Base-by-base conservation (phyloP, 2,888 invertebrate species). In the Pantelozetes paolii region DNA sequence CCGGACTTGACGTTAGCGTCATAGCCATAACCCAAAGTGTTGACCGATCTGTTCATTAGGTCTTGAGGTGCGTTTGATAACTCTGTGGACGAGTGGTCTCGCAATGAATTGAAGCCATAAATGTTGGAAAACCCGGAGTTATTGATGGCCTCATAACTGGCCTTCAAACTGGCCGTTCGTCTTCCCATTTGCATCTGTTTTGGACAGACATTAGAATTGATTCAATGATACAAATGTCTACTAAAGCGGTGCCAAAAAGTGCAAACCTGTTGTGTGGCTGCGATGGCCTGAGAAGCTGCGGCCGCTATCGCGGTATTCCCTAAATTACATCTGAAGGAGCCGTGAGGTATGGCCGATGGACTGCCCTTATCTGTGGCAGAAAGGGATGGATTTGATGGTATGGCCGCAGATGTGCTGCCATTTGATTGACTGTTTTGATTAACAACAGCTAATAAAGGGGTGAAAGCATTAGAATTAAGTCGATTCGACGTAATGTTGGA, bases 221-320 rank as follows among this genome's bases (percentile, higher is more conserved):
- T 48, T 48, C 9, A 71, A 48, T n/a, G 23, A 30, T 28, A 32
- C 15, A n/a, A 32, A n/a, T 26, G 15, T 45, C 3, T 3, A 20
- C 20, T 28, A 11, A 67, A 5, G 13, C n/a, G 23, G 36, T 64
- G 30, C n/a, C 64, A 9, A 42, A 70, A 40, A 28, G 32, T 73
- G 20, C 15, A 42, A 81, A 89, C 88, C 86, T 91, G 91, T 80
- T 96, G 95, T 2, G 97, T 96, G 0, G 94, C 94, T 6, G 92
- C 94, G 76, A 97, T 95, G 0, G 96, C 96, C 82, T 96, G 94
- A 28, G 94, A 94, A 0, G 95, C 96, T 0, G 96, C 95, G 0
- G 91, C 93, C 0, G 92, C 94, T 74, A 96, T 92, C 0, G 94
- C 92, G 79, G 90, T 90, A 73, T 50, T 50, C 9, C 54, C 54